A percentile compares a stretch with the other conserved stretches of the same genome.
These are phyloP conservation scores for Pristionchus maxplancki DNA, from an alignment of 2,888 invertebrate genomes.

Conservation along the genomic window DNA sequence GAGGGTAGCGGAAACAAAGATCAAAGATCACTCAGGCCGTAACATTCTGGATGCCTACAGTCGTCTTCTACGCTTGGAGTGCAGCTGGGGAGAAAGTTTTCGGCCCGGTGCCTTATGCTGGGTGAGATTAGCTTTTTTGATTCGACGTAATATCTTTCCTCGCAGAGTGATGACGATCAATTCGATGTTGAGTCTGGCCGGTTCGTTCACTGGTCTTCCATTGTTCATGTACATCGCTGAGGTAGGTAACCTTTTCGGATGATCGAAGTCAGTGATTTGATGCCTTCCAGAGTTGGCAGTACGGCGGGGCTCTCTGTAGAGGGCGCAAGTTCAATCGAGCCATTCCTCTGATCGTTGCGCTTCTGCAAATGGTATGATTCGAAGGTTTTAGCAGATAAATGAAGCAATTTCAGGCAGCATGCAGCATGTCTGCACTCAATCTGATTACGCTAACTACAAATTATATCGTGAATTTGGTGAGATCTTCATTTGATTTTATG, in stretches of 20 bases:
- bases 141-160: no score
- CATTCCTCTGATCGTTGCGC: not conserved
- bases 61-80: constrained; percentile 18
- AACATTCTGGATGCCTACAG: constrained; percentile 35
- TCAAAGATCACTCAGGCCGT: constrained; percentile 16
- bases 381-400: no score
- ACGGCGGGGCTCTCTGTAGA: not conserved
- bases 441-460: constrained; percentile 23
- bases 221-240: constrained; percentile 18
- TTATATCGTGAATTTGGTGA: constrained; percentile 28
- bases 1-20: not conserved
- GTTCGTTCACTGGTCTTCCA: not conserved
- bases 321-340: constrained; percentile 1
- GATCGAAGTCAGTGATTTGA: no score
- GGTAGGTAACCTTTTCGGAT: no score
- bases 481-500: not conserved
- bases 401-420: not conserved
- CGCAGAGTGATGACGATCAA: constrained; percentile 46
- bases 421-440: not conserved
- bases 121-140: constrained; percentile 6
- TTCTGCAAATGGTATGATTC: constrained; percentile 12
- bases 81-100: constrained; percentile 34
- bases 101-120: constrained; percentile 22
- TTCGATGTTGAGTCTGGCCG: constrained; percentile 23
- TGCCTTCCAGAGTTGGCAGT: constrained; percentile 43